Evolutionary conservation across 2,888 invertebrate species (phyloP), one percentile per base, ranked within the genome.

Genomic region (Strigamia maritima): DNA sequence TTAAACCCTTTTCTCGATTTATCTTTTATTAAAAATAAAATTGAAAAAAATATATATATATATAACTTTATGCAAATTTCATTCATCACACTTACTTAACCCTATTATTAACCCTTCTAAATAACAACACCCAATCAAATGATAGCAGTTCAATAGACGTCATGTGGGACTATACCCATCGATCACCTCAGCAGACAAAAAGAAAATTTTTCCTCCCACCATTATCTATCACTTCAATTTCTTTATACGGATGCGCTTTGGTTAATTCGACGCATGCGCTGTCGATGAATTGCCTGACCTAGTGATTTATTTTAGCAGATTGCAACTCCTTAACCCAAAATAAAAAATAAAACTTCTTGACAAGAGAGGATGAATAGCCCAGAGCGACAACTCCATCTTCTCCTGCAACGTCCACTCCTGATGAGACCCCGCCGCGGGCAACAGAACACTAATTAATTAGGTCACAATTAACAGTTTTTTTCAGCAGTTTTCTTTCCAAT

Each of bases 231-330:
- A 35, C 35, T 54, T 54, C 54, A 19, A 54, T 54, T 54, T 54
- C 54, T 14, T 44, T 16, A 1, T 44, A 1, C 44, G 44, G 44
- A n/a, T 44, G 44, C 44, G 44, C 44, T 44, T 44, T 44, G 44
- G 44, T 44, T 44, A 44, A 44, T 54, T 54, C 54, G 16, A 54
- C 54, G 54, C 19, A 54, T n/a, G 16, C n/a, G n/a, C 19, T 19
- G 19, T n/a, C 54, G 14, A 44, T 10, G 44, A 3, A 14, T 44
- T 44, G 44, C 31, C 31, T 75, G 75, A 75, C 35, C 75, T n/a
- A 38, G 75, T 75, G 75, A 75, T 75, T 75, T 75, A 75, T 75
- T 75, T 75, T 14, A 38, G 8, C 4, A 19, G 22, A 24, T 24
- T 60, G 19, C 6, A 24, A 60, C 24, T 12, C 60, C 60, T 24